Conservation (phyloP, 1,140 invertebrate genomes). For the Heliconius hewitsoni region DNA sequence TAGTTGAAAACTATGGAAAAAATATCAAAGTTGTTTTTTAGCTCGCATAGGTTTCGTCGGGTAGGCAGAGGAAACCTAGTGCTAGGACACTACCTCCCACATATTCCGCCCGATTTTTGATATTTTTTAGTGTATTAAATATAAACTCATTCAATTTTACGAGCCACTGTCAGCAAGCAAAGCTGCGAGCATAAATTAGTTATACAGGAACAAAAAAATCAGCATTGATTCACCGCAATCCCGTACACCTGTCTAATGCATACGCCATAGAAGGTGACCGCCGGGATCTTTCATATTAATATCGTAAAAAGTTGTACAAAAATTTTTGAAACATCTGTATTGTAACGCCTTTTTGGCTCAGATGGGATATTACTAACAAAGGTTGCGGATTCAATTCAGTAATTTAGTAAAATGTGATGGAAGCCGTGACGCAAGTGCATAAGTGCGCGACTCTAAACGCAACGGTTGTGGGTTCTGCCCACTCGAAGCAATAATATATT, state of each 20-base stretch:
- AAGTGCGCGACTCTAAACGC: too few species aligned
- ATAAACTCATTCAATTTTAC: background rate
- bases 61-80: too few species aligned
- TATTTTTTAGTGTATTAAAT: too few species aligned
- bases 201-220: background rate
- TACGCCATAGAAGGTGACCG: constrained; percentile 3
- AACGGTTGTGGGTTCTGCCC: too few species aligned
- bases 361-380: background rate
- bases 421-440: too few species aligned
- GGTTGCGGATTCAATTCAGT: background rate
- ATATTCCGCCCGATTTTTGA: too few species aligned
- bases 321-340: background rate
- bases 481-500: too few species aligned
- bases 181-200: constrained; percentile 7
- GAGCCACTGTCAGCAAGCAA: background rate
- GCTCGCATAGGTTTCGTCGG: too few species aligned
- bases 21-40: too few species aligned
- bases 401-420: background rate
- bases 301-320: constrained; percentile 1
- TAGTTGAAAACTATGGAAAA: too few species aligned
- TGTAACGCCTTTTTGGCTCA: background rate
- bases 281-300: background rate
- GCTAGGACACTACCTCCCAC: too few species aligned
- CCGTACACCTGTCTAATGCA: constrained; percentile 11
- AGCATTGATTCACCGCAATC: background rate